Percentiles rank a stretch among this genome's conserved stretches.
These are phyloP conservation scores for Drosophila takahashii DNA, from an alignment of 1,140 invertebrate species.

Conservation along the genomic window DNA sequence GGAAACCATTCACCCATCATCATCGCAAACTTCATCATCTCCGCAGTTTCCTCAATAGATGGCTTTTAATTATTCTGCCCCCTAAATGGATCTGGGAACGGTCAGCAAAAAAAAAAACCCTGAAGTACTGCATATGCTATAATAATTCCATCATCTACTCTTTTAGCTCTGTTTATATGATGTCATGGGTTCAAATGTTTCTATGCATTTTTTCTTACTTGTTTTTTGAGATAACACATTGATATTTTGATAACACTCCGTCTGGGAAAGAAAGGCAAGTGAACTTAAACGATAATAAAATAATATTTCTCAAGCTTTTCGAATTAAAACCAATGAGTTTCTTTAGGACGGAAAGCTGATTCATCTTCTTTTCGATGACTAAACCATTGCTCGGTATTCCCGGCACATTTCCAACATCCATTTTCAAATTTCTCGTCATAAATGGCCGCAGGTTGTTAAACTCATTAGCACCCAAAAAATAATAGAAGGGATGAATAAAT, in stretches of 20 bases:
- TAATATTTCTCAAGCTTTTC: not conserved
- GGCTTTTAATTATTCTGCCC: slow-evolving; percentile 38
- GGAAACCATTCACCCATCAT: slow-evolving; percentile 3
- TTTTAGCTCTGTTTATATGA: slow-evolving; percentile 20
- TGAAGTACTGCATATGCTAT: slow-evolving; percentile 18
- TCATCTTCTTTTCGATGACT: slow-evolving; percentile 16
- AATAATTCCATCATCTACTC: slow-evolving; percentile 18
- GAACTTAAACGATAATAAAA: not conserved
- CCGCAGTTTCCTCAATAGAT: slow-evolving; percentile 26
- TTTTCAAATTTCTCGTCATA: slow-evolving; percentile 43
- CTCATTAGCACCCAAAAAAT: slow-evolving; percentile 51
- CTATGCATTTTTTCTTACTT: slow-evolving; percentile 12
- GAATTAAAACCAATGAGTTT: slow-evolving; percentile 16
- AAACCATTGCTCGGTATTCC: slow-evolving; percentile 31
- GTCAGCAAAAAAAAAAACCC: slow-evolving; percentile 5
- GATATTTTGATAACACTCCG: slow-evolving; percentile 9
- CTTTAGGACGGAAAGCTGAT: not conserved
- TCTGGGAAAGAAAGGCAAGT: too few relatives aligned
- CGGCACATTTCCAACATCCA: slow-evolving; percentile 17
- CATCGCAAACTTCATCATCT: not conserved
- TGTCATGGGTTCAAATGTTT: slow-evolving; percentile 18
- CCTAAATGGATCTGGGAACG: slow-evolving; percentile 22
- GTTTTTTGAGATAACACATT: slow-evolving; percentile 17
- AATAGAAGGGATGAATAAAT: slow-evolving; percentile 31
- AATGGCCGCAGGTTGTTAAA: slow-evolving; percentile 66